Evolutionary conservation across 2,113 vertebrate species (phyloP).

Genomic region (Shinisaurus crocodilurus): DNA sequence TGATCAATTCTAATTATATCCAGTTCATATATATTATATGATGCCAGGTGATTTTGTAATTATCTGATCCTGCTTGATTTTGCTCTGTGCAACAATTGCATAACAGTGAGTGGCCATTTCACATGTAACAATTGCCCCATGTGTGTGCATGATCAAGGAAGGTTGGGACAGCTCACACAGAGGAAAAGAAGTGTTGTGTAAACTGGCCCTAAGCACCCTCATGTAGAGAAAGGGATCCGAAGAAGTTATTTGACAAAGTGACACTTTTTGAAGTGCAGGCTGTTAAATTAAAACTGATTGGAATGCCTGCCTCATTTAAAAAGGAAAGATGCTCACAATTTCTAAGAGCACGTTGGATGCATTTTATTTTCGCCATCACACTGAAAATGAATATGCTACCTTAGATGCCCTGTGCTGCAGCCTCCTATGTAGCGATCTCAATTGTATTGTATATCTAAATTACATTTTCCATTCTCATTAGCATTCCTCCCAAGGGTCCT

Average conservation of each 20-base stretch:
- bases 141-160: not conserved
- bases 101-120: not conserved
- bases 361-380: slow-evolving; percentile 50
- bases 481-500: not conserved
- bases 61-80: not conserved
- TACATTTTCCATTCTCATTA: not conserved
- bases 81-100: not conserved
- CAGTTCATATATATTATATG: not conserved
- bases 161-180: too few relatives aligned
- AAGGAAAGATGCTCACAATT: slow-evolving; percentile 39
- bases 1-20: slow-evolving; percentile 7
- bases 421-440: too few relatives aligned
- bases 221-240: slow-evolving; percentile 16
- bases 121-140: not conserved
- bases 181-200: not conserved
- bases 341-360: slow-evolving; percentile 28
- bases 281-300: slow-evolving; percentile 58
- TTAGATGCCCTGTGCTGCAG: not conserved
- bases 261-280: slow-evolving; percentile 39
- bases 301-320: slow-evolving; percentile 31
- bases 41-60: not conserved
- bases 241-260: slow-evolving; percentile 28
- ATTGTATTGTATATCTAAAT: not conserved
- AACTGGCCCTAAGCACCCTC: slow-evolving; percentile 25
- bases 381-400: not conserved